Percentiles rank a stretch among this genome's conserved stretches.
Conservation (phyloP, 2,888 invertebrate species). For the Ryuthela nishihirai region DNA sequence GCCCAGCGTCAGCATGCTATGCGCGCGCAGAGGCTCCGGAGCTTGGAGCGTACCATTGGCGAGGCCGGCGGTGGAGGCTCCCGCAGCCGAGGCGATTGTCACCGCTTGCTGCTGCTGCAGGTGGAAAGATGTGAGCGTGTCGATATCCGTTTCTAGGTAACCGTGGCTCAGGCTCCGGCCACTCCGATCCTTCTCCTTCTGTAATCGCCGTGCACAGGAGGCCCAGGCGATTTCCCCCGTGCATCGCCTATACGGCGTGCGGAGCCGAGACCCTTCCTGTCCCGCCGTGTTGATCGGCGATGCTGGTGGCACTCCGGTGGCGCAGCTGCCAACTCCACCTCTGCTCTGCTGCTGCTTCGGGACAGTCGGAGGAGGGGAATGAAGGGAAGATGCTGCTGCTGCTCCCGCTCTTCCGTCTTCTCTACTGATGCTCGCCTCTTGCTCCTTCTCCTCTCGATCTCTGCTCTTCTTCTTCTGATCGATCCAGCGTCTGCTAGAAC, state of each 20-base stretch:
- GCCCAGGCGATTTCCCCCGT: conserved; percentile 38
- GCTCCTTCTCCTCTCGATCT: background rate
- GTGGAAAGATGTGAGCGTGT: conserved; percentile 6
- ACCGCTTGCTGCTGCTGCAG: conserved; percentile 10
- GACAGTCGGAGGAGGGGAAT: no score
- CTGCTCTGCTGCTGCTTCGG: no score
- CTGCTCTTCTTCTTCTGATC: conserved; percentile 26
- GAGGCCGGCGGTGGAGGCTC: conserved; percentile 14
- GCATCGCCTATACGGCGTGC: conserved; percentile 30
- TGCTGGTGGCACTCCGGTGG: background rate
- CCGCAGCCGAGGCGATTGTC: conserved; percentile 10
- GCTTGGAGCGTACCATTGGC: conserved; percentile 3
- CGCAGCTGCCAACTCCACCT: no score
- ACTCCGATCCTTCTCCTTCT: conserved; percentile 8
- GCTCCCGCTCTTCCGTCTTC: no score
- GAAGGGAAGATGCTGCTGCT: no score
- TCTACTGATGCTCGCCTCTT: no score
- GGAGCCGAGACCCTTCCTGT: background rate
- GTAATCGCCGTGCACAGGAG: conserved; percentile 23
- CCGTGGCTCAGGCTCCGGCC: conserved; percentile 10
- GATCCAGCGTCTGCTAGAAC: conserved; percentile 28
- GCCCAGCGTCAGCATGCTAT: conserved; percentile 2
- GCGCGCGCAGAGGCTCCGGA: background rate
- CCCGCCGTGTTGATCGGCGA: conserved; percentile 3
- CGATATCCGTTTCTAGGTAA: conserved; percentile 32